Evolutionary conservation across 2,888 invertebrate species (phyloP).

Genomic region (Drosophila sordidapex): DNA sequence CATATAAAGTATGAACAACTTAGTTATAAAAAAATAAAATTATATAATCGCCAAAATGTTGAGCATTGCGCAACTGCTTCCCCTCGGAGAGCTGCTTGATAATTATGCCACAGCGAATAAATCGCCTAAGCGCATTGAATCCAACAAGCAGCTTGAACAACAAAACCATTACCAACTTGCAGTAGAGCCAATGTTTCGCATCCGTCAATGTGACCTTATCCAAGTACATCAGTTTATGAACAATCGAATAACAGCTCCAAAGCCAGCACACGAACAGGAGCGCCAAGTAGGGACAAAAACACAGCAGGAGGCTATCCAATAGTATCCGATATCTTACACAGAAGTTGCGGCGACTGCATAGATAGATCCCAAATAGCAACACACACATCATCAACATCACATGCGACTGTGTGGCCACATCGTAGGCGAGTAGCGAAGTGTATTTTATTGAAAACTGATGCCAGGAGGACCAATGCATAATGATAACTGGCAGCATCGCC

Average conservation of each 20-base stretch:
- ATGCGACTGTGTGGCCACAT: neutral
- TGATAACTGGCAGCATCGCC: conserved; percentile 13
- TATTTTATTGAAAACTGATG: neutral
- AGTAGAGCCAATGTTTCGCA: neutral
- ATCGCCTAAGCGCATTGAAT: conserved; percentile 12
- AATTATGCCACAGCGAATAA: neutral
- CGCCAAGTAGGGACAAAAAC: conserved; percentile 14
- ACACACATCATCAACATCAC: fast-evolving
- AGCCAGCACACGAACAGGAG: conserved; percentile 13
- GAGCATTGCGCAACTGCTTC: conserved; percentile 4
- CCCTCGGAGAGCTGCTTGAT: conserved; percentile 9
- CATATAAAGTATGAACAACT: neutral
- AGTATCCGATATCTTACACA: neutral
- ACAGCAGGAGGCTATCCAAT: neutral
- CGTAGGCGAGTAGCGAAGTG: neutral
- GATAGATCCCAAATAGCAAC: conserved; percentile 12
- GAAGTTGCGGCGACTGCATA: conserved; percentile 24
- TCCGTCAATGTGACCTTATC: neutral
- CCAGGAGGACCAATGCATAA: neutral
- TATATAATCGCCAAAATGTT: conserved; percentile 44
- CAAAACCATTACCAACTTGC: conserved; percentile 4
- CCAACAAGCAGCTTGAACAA: conserved; percentile 38
- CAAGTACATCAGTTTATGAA: neutral
- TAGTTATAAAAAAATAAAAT: conserved; percentile 30
- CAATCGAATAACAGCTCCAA: neutral